phyloP scores from a whole-genome alignment of 2,888 invertebrate genomes.

The Drosophila setosimentum region DNA sequence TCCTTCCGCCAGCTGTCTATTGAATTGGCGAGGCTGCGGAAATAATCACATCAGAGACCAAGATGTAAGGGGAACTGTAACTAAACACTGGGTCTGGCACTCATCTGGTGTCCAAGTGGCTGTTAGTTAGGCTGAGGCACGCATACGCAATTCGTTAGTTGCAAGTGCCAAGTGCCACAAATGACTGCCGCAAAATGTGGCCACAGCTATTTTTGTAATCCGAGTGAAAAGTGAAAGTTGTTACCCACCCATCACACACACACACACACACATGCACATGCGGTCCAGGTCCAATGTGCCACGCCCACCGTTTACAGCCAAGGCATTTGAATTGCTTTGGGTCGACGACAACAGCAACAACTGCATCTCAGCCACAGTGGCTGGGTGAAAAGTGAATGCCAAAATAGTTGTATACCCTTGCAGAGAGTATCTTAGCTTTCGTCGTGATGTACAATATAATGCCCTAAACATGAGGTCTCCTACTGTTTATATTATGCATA shows the following conservation, averaged over 20 bases:
- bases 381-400: constrained; percentile 27
- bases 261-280: constrained; percentile 5
- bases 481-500: neutral
- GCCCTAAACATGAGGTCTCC: neutral
- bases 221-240: constrained; percentile 66
- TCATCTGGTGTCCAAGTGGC: constrained; percentile 37
- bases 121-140: constrained; percentile 51
- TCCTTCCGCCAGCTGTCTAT: constrained; percentile 47
- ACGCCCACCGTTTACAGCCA: constrained; percentile 48
- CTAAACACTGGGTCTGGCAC: constrained; percentile 12
- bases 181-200: constrained; percentile 43
- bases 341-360: neutral
- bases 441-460: neutral
- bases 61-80: constrained; percentile 9
- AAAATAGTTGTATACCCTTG: constrained; percentile 9
- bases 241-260: constrained; percentile 14
- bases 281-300: constrained; percentile 38
- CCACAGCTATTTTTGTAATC: constrained; percentile 53
- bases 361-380: constrained; percentile 9
- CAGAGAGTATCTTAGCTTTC: neutral
- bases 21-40: constrained; percentile 37
- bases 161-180: constrained; percentile 38
- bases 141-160: constrained; percentile 68
- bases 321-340: constrained; percentile 48
- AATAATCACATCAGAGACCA: constrained; percentile 11